These are phyloP conservation scores for Lucinisca nassula DNA, from an alignment of 2,888 invertebrate species.

Conservation along the genomic window DNA sequence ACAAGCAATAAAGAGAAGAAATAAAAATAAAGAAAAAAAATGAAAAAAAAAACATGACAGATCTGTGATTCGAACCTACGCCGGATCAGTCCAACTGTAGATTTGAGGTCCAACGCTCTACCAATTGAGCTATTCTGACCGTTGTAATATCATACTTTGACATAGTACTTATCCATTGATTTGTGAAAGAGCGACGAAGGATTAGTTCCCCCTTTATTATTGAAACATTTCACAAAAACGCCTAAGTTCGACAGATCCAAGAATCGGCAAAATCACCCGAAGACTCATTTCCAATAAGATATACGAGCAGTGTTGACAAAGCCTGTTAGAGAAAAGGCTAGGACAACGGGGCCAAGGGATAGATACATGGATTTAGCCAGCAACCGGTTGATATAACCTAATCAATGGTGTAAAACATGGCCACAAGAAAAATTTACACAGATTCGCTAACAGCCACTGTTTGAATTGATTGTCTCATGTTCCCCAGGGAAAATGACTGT, in stretches of 20 bases:
- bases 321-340: neutral
- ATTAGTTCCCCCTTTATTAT: neutral
- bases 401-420: neutral
- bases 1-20: too few relatives aligned
- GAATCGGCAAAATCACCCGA: neutral
- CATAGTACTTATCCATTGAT: neutral
- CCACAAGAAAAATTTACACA: neutral
- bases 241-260: neutral
- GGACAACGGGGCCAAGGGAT: neutral
- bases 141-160: neutral
- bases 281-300: neutral
- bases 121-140: neutral
- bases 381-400: neutral
- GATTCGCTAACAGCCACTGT: neutral
- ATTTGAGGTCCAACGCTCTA: neutral
- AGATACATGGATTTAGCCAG: neutral
- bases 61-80: neutral
- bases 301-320: neutral
- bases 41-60: neutral
- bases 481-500: neutral
- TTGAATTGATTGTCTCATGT: too few relatives aligned
- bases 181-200: neutral
- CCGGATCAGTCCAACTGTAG: neutral
- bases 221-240: neutral
- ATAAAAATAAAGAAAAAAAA: neutral